Base-by-base conservation (phyloP, 1,140 invertebrate species). In the Drosophila tsacasi region DNA sequence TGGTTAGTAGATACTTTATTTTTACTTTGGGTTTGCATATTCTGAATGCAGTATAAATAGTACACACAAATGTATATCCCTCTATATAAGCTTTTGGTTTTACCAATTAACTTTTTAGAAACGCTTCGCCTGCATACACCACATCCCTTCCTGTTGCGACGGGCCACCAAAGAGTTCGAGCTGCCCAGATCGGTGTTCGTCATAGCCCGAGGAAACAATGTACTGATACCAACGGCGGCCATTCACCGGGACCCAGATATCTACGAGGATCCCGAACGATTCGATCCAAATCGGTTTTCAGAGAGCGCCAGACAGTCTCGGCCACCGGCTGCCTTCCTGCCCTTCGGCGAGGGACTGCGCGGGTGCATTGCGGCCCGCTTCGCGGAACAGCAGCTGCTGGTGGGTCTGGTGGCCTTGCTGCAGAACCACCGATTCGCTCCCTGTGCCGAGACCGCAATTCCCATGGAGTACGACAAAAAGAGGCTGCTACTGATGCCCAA, bases 281-380 rank as follows among this genome's bases (percentile, higher is more conserved):
- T 96, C 76, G 94, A 96, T 92, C 96, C 96, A 0, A 95, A 96
- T 46, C 93, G 96, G 73, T 97, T 97, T 83, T 84, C 92, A 13
- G 91, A 94, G 3, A 94, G 95, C 47, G 85, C 93, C 25, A 93
- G 92, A 76, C 79, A 75, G 7, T 74, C 91, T n/a, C 86, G 93
- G 27, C 85, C 93, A 32, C 92, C 93, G 0, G 94, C 93, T 72
- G 81, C 93, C 3, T 96, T 93, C 78, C 54, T 97, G 47, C 95
- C 96, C 3, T 97, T 97, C 90, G 96, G 96, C 17, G 76, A 77
- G 13, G 92, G 92, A 0, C 62, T 92, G 17, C 80, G 92, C 0
- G 85, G 81, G n/a, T 93, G 93, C 76, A 65, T 91, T 30, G 96
- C 95, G n/a, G 93, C 94, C 83, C 91, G 95, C 60, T 95, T 96